These are phyloP conservation scores for Neelides folsomi DNA, from an alignment of 2,888 invertebrate species.

Conservation along the genomic window DNA sequence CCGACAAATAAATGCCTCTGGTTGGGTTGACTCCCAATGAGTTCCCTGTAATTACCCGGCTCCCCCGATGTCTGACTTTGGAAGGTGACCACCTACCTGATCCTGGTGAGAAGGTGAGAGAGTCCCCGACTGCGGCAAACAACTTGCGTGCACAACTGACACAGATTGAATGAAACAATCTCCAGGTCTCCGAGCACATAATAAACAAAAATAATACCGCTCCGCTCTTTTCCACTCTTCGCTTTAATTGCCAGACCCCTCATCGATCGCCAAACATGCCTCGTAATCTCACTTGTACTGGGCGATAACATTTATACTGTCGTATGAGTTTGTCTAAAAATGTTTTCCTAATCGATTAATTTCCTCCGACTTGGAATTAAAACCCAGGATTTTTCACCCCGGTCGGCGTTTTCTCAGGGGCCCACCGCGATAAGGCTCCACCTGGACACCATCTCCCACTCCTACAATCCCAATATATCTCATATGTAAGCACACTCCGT, in stretches of 20 bases:
- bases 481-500: no score
- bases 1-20: slow-evolving; percentile 20
- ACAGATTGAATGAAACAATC: slow-evolving; percentile 29
- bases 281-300: slow-evolving; percentile 24
- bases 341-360: slow-evolving; percentile 28
- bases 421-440: slow-evolving; percentile 3
- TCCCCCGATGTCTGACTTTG: neutral
- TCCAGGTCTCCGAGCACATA: slow-evolving; percentile 17
- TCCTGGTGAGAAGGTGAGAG: neutral
- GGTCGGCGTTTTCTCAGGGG: slow-evolving; percentile 20
- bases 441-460: no score
- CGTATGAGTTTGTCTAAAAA: slow-evolving; percentile 29
- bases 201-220: slow-evolving; percentile 28
- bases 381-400: slow-evolving; percentile 9
- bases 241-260: slow-evolving; percentile 22
- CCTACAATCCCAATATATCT: no score
- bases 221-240: slow-evolving; percentile 22
- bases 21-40: neutral
- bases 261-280: slow-evolving; percentile 23
- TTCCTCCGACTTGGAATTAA: slow-evolving; percentile 12
- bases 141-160: slow-evolving; percentile 16
- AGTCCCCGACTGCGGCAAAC: neutral
- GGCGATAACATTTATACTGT: slow-evolving; percentile 26
- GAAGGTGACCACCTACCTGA: neutral
- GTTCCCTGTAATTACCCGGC: neutral